Base-by-base conservation (phyloP, 2,888 invertebrate genomes). In the Pammene aurita region DNA sequence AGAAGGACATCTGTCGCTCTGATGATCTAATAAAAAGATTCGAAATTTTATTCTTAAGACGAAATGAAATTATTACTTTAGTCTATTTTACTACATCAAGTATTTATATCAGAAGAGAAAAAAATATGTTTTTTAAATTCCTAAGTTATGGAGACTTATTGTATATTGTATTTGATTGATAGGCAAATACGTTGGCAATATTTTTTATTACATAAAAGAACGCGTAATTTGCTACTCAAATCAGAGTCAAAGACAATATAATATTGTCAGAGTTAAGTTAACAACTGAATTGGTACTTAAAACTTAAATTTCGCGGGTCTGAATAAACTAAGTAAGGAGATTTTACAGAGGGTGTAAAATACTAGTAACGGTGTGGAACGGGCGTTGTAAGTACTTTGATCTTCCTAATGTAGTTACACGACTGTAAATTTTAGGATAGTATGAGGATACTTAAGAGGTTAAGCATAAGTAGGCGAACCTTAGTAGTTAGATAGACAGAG, bases 311-410 rank as follows among this genome's bases (percentile, higher is more conserved):
- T 44, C 14, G 38, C 46, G 13, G 5, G 26, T 7, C 34, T 52
- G 58, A 66, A 52, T 58, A 58, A 14, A 56, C 46, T 54, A 54
- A 26, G 34, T 9, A 13, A 55, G 55, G 4, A 46, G n/a, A 57
- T 66, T 66, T 58, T 58, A 58, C 52, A 44, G 50, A 41, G 14
- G 52, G 16, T 34, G 57, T 66, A 66, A 58, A 57, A 41, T 11
- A 34, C 10, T 56, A 14, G 26, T 66, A 58, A 41, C 34, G 42
- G 34, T 9, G 13, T 14, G 42, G 34, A 58, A 58, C 14, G 56
- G n/a, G 10, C 26, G 16, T 13, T 0, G 41, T 50, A 58, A 66
- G 48, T 66, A n/a, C 48, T 66, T 58, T 50, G 48, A 58, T 58
- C 50, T 50, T 66, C 14, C 58, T 58, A 66, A 58, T 14, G 52